Evolutionary conservation across 1,140 invertebrate species (phyloP).

Genomic region (Lucilia sericata): DNA sequence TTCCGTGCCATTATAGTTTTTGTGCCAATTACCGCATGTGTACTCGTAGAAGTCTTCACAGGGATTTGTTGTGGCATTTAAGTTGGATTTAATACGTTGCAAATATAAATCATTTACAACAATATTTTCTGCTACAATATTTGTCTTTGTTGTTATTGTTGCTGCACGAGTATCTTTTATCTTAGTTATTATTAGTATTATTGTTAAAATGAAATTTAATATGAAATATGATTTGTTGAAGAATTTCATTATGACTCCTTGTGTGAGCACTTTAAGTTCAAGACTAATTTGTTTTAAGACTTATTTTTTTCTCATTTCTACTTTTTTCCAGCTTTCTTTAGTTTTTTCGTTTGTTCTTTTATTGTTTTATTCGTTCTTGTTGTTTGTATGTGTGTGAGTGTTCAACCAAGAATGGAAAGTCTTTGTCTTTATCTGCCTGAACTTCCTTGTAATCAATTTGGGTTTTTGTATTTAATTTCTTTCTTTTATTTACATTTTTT

Average conservation of each 20-base stretch:
- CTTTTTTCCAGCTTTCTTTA: neutral
- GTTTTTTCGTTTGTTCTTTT: neutral
- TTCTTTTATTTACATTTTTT: too few species aligned
- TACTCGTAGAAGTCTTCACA: slow-evolving; percentile 58
- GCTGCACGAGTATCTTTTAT: neutral
- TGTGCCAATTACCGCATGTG: slow-evolving; percentile 56
- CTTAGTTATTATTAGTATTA: neutral
- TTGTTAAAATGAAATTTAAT: neutral
- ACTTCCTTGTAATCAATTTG: neutral
- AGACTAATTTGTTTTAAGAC: slow-evolving; percentile 22
- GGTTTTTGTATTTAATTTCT: neutral
- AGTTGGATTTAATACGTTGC: slow-evolving; percentile 50
- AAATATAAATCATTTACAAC: slow-evolving; percentile 45
- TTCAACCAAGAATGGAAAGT: neutral
- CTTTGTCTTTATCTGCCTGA: slow-evolving; percentile 17
- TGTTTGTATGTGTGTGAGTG: neutral
- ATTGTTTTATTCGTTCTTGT: neutral
- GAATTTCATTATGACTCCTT: slow-evolving; percentile 2
- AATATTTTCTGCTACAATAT: neutral
- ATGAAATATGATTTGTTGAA: slow-evolving; percentile 2
- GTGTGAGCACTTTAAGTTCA: neutral
- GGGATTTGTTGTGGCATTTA: slow-evolving; percentile 53
- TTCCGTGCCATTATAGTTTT: slow-evolving; percentile 47
- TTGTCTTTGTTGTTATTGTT: too few species aligned
- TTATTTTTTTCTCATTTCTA: neutral